Base-by-base conservation (phyloP, 2,888 invertebrate species). In the Iphiclides podalirius region DNA sequence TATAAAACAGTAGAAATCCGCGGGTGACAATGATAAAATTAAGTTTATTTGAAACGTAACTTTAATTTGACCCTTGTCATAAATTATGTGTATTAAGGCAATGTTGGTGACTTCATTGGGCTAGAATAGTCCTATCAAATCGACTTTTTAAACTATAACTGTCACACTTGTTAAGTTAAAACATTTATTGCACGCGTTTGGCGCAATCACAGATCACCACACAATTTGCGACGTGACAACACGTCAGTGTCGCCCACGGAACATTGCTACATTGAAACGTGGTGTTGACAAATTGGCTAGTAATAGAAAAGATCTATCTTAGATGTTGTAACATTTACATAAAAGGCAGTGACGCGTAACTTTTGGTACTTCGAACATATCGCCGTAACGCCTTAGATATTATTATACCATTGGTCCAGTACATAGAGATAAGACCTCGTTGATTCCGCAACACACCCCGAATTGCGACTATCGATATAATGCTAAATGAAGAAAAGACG, bases 391-490 rank as follows among this genome's bases (percentile, higher is more conserved):
- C n/a, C 45, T 47, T 45, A 12, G 12, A 31, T 2, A 31, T 31
- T 31, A 11, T 11, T 55, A 61, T 64, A 67, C 64, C 61, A 63
- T 81, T 82, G 83, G 82, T 81, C 83, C 79, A 66, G 70, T 70
- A 12, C 3, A 36, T 6, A 11, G 9, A 31, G 9, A 34, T 9
- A 20, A n/a, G n/a, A 28, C n/a, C 9, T 31, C 23, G 9, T 11
- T 16, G 15, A 31, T 41, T 31, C n/a, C 34, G 16, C 42, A 17
- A 34, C n/a, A 20, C 15, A 31, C 15, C 6, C 8, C 6, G 17
- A 17, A 34, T 34, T 34, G 42, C 34, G 42, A 42, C 42, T 20
- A 11, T 20, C 20, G 20, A 20, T 6, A 20, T n/a, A 15, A 11
- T 17, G 8, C 8, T 33, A 20, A 31, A 42, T 7, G 9, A 42